Evolutionary conservation across 64 coral and sea anemone species (phyloP).

Genomic region (Stichodactyla mertensii): DNA sequence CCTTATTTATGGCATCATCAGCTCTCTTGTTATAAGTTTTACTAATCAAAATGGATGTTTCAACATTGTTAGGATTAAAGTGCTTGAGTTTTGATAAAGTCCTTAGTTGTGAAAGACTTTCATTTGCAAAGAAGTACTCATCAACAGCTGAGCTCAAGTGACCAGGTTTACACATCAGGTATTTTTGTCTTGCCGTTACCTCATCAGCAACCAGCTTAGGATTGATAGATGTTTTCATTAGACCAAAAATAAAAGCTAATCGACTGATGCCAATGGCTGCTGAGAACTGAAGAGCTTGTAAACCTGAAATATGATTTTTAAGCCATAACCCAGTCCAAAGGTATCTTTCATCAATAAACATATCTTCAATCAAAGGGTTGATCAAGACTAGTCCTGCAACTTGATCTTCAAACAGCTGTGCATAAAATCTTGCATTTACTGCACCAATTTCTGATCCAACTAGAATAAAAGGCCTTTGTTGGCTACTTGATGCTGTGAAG

Average conservation of each 20-base stretch:
- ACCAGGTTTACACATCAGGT: conserved; percentile 77
- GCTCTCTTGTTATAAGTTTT: conserved; percentile 59
- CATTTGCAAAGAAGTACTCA: conserved; percentile 90
- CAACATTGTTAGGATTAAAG: conserved; percentile 61
- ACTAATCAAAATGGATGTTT: conserved; percentile 66
- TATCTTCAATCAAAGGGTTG: conserved; percentile 80
- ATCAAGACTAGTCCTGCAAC: conserved; percentile 64
- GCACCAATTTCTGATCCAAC: conserved; percentile 89
- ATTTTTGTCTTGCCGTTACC: conserved; percentile 63
- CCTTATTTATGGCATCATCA: conserved; percentile 53
- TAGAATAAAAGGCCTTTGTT: conserved; percentile 67
- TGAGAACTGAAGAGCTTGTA: conserved; percentile 61
- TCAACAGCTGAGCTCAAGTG: conserved; percentile 87
- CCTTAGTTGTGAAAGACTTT: conserved; percentile 83
- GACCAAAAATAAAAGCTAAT: conserved; percentile 71
- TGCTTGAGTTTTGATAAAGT: conserved; percentile 72
- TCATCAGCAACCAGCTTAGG: conserved; percentile 40
- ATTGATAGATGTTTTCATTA: conserved; percentile 58
- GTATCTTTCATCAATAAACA: conserved; percentile 45
- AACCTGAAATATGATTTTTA: conserved; percentile 47
- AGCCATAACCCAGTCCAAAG: conserved; percentile 71
- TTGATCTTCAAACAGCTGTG: conserved; percentile 75
- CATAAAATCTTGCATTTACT: conserved; percentile 86
- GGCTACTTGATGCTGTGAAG: conserved; percentile 56
- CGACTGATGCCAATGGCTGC: conserved; percentile 64